Base-by-base conservation (phyloP, 2,797 vertebrate species). In the Enteromius paludinosus region DNA sequence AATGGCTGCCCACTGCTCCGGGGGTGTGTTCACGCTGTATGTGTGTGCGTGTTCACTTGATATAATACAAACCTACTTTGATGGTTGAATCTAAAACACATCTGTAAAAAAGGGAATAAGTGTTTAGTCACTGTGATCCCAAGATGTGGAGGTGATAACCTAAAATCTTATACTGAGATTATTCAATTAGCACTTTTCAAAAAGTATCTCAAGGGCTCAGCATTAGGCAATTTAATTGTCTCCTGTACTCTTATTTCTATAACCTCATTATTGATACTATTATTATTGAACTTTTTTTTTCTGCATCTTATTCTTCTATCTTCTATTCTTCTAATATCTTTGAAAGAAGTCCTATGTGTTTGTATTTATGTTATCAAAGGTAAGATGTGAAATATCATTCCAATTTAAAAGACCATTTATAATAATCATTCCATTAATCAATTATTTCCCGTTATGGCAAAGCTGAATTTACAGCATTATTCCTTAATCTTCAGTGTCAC, bases 171-270 rank as follows among this genome's bases (percentile, higher is more conserved):
- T 17, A 8, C 8, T 1, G 4, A 52, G 45, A 72, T 49, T 33
- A 52, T 52, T 52, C 28, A 72, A n/a, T 72, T 72, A 72, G 9
- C 45, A 52, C 69, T 72, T 49, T 49, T 30, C 15, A 6, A 71
- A 52, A 72, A 20, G 25, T 47, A 6, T 72, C 25, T 52, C 25
- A 52, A 49, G 28, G 47, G 45, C 25, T 28, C 41, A 70, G 68
- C 43, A 70, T 70, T 47, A 47, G 23, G 28, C 35, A 41, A 41
- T 66, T 18, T 30, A 49, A 71, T 20, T 49, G 9, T 71, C 45
- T 49, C 25, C 1, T 30, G 17, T 30, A 49, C 15, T 66, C 41
- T 41, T 41, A 1, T 14, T 68, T 68, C n/a, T 41, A 23, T 43
- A 4, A 69, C 6, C 11, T 4, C 20, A 38, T n/a, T 4, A 56